Percentiles rank a stretch among this genome's conserved stretches.
Evolutionary conservation across 2,113 vertebrate species (phyloP).

Genomic region (Alethe diademata): DNA sequence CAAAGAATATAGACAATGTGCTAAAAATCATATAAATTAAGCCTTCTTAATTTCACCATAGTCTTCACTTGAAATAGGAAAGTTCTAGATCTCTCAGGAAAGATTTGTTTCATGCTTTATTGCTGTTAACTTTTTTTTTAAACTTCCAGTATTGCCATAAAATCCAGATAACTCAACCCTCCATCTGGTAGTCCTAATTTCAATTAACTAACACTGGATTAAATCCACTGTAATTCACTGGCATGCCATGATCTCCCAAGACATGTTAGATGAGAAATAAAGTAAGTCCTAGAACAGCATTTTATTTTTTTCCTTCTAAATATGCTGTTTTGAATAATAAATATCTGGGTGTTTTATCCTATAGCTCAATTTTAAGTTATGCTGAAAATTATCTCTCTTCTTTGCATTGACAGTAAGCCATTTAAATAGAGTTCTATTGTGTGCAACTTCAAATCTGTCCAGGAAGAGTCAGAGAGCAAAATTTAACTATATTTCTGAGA

Average conservation of each 20-base stretch:
- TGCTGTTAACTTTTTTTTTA: background rate
- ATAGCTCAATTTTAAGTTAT: background rate
- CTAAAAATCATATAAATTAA: background rate
- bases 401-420: background rate
- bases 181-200: conserved; percentile 48
- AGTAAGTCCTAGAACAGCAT: background rate
- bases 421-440: background rate
- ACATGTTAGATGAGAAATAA: background rate
- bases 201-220: background rate
- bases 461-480: background rate
- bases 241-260: conserved; percentile 58
- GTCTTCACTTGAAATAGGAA: background rate
- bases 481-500: background rate
- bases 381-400: background rate
- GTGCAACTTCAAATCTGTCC: background rate
- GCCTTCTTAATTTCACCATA: background rate
- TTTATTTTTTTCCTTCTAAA: background rate
- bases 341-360: background rate
- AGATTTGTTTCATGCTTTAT: background rate
- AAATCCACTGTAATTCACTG: conserved; percentile 52
- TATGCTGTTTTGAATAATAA: background rate
- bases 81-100: background rate
- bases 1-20: background rate
- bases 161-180: conserved; percentile 50
- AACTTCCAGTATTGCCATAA: conserved; percentile 65